Evolutionary conservation across 2,888 invertebrate species (phyloP).

Genomic region (Drosophila atripex): DNA sequence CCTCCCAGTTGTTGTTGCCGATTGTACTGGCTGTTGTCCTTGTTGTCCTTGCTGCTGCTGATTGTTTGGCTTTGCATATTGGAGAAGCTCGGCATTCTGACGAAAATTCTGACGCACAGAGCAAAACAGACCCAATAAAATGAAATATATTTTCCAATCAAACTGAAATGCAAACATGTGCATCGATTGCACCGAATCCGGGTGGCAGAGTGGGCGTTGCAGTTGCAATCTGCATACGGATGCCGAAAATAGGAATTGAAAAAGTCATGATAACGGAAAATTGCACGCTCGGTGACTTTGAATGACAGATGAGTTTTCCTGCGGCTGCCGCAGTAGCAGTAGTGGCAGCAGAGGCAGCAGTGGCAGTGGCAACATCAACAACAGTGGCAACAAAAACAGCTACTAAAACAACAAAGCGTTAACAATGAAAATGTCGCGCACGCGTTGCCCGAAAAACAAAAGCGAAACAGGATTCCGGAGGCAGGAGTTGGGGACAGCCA

Average conservation of each 20-base stretch:
- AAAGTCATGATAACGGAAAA: conserved; percentile 72
- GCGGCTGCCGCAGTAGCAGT: conserved; percentile 26
- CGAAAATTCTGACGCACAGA: conserved; percentile 57
- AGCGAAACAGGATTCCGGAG: conserved; percentile 30
- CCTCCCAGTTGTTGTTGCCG: conserved; percentile 19
- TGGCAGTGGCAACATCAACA: not conserved
- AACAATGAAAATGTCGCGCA: conserved; percentile 76
- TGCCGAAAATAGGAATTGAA: conserved; percentile 70
- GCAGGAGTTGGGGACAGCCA: conserved; percentile 13
- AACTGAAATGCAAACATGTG: conserved; percentile 75
- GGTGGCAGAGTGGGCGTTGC: conserved; percentile 2
- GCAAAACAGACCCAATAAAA: conserved; percentile 63
- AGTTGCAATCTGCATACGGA: conserved; percentile 21
- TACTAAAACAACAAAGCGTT: conserved; percentile 58
- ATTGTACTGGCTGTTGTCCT: conserved; percentile 7
- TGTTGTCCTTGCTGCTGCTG: conserved; percentile 20
- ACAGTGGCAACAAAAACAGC: conserved; percentile 22
- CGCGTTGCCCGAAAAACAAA: conserved; percentile 47
- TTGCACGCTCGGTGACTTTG: conserved; percentile 71
- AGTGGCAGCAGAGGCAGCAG: not conserved
- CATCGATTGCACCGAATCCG: conserved; percentile 41
- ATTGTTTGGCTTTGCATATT: conserved; percentile 55
- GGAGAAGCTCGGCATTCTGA: not conserved
- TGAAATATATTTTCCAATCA: conserved; percentile 75
- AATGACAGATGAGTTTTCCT: conserved; percentile 75